phyloP scores from a whole-genome alignment of 2,113 vertebrate genomes.

The Actinemys pallida region DNA sequence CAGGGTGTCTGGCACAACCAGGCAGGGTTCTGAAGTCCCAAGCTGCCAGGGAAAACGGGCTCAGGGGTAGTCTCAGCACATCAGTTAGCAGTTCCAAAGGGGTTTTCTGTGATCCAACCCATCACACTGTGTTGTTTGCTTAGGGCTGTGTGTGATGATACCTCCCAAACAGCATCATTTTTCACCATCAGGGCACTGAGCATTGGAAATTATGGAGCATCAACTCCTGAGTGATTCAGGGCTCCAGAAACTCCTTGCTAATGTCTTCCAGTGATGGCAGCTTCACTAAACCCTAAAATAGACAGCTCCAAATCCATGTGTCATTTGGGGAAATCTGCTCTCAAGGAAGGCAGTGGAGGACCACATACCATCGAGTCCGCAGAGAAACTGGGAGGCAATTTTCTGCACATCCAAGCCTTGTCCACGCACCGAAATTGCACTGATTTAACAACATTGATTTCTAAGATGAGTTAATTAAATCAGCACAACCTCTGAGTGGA shows the following conservation, averaged over 20 bases:
- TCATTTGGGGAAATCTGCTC: neutral
- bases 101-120: too few species aligned
- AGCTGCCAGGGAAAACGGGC: too few species aligned
- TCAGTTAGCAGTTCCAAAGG: too few species aligned
- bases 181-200: neutral
- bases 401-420: fast-evolving
- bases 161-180: neutral
- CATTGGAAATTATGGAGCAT: neutral
- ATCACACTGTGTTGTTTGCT: neutral
- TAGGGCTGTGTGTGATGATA: neutral
- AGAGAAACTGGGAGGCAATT: neutral
- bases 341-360: neutral
- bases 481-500: too few species aligned
- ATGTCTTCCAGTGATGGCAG: neutral
- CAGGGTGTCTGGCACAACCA: too few species aligned
- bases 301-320: fast-evolving
- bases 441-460: neutral
- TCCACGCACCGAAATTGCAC: fast-evolving
- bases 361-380: neutral
- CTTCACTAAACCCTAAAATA: neutral
- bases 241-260: neutral
- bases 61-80: too few species aligned
- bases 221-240: neutral
- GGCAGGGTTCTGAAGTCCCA: too few species aligned
- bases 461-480: too few species aligned